Evolutionary conservation across 2,797 vertebrate species (phyloP).

Genomic region (Chelonia mydas): DNA sequence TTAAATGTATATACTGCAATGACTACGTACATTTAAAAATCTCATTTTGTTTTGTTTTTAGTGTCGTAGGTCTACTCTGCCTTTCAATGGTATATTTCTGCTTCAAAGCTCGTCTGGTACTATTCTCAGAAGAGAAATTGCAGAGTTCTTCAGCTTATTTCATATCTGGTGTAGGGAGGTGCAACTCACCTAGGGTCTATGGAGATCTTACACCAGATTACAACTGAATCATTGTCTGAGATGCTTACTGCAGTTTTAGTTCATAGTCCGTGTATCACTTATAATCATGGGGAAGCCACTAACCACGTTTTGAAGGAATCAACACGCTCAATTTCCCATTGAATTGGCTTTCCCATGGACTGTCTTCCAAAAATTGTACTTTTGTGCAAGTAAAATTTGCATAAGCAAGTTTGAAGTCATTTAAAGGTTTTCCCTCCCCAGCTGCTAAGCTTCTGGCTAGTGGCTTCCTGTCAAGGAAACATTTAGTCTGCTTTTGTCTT

Average conservation of each 20-base stretch:
- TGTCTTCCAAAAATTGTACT: constrained; percentile 10
- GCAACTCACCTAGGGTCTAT: background rate
- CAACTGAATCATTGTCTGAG: background rate
- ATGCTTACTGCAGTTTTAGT: background rate
- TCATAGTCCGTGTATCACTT: background rate
- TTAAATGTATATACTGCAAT: background rate
- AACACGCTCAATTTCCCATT: background rate
- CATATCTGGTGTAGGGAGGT: background rate
- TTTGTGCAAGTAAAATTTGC: constrained; percentile 38
- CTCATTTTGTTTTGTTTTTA: background rate
- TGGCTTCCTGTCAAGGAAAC: constrained; percentile 81
- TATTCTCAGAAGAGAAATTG: constrained; percentile 43
- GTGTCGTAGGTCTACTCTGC: background rate
- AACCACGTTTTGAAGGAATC: background rate
- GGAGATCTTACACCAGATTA: background rate
- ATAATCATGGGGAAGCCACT: background rate
- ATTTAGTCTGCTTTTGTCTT: constrained; percentile 69
- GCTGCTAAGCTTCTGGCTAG: constrained; percentile 64
- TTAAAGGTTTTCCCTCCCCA: constrained; percentile 52
- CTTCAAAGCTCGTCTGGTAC: background rate
- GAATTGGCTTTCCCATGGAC: constrained; percentile 28
- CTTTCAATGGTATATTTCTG: background rate
- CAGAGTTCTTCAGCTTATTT: background rate
- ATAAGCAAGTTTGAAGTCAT: constrained; percentile 54
- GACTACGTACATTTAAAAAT: background rate